phyloP scores from a whole-genome alignment of 2,113 vertebrate genomes.

The Pungitius pungitius region DNA sequence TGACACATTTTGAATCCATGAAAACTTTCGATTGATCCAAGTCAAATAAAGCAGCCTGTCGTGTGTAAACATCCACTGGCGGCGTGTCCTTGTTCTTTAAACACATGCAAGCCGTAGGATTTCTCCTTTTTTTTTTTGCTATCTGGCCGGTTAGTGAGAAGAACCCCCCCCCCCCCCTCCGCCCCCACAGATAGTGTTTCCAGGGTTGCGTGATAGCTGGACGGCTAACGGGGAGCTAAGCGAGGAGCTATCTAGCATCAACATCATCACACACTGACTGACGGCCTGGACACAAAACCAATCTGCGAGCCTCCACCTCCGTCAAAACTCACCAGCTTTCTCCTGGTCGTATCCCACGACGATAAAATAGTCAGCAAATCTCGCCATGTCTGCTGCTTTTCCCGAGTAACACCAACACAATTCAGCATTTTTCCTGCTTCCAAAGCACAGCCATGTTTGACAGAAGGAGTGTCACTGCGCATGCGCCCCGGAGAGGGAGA shows the following conservation, averaged over 20 bases:
- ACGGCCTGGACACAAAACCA: conserved; percentile 73
- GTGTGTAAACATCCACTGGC: neutral
- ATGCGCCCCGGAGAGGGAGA: conserved; percentile 78
- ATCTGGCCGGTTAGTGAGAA: conserved; percentile 10
- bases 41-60: conserved; percentile 16
- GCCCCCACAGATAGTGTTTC: conserved; percentile 9
- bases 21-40: conserved; percentile 59
- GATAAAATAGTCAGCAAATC: conserved; percentile 95
- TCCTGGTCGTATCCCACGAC: conserved; percentile 95
- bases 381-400: conserved; percentile 88
- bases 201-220: conserved; percentile 56
- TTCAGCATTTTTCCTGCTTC: conserved; percentile 92
- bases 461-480: conserved; percentile 86
- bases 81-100: neutral
- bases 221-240: conserved; percentile 66
- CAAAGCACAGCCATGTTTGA: conserved; percentile 95
- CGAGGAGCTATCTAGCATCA: conserved; percentile 69
- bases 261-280: conserved; percentile 67
- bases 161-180: no score
- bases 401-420: conserved; percentile 78
- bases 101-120: neutral
- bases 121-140: neutral
- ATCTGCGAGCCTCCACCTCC: conserved; percentile 8
- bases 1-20: conserved; percentile 57
- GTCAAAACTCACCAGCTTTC: conserved; percentile 87